Base-by-base conservation (phyloP, 2,888 invertebrate species). In the Drosophila pullipes region DNA sequence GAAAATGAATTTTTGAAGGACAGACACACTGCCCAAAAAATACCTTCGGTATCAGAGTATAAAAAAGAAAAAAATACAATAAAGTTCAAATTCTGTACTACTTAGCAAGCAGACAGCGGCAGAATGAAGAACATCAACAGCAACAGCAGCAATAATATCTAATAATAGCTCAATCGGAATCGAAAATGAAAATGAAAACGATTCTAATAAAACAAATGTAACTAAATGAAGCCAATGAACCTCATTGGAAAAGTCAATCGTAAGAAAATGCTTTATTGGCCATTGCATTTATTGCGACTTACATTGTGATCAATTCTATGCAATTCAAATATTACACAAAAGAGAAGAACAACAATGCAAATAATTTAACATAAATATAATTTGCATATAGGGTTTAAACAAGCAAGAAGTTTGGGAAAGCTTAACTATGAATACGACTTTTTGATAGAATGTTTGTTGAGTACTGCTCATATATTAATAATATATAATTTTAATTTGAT, bases 171-270 rank as follows among this genome's bases (percentile, higher is more conserved):
- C 22, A n/a, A 4, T 28, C 6, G 33, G 11, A 22, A 41, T 9
- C 3, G 25, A 28, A 49, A 25, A 13, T 35, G 25, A 25, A 49
- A n/a, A 10, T 7, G 13, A 54, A 53, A 37, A 47, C 3, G 44
- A 57, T 39, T 35, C 50, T 22, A 57, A 55, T 28, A 50, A 33
- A 41, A 60, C 37, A 67, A 75, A 57, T 66, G 57, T 74, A 44
- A 47, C 66, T 60, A 74, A 73, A 60, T 66, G 1, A 52, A 60
- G 22, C 25, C 60, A 22, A 22, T 22, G 22, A 28, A 57, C 47
- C 30, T 52, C 54, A 63, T 54, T 73, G 63, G 54, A 65, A 74
- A 50, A 75, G 59, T 47, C 69, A 68, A n/a, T 75, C 49, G 75
- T 58, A 62, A 52, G 39, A 62, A 16, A 62, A 58, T 61, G 54